phyloP scores from a whole-genome alignment of 2,888 invertebrate genomes.

The Agrotis ipsilon region DNA sequence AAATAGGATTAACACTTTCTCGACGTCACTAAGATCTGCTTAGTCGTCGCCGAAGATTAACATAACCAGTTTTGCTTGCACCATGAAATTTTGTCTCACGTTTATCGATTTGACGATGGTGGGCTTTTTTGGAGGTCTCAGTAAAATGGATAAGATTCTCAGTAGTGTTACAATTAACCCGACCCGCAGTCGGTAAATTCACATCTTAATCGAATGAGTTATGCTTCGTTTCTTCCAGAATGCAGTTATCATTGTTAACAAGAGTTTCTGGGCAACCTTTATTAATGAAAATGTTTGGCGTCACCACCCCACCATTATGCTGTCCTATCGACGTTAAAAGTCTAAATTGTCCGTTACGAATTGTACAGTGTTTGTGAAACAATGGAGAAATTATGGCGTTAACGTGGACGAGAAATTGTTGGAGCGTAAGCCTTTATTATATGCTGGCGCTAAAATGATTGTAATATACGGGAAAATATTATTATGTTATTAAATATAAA shows the following conservation, averaged over 20 bases:
- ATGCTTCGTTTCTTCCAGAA: constrained; percentile 84
- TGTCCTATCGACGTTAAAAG: constrained; percentile 66
- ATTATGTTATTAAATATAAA: constrained; percentile 19
- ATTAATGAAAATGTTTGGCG: constrained; percentile 82
- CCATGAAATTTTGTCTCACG: constrained; percentile 37
- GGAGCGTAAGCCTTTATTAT: constrained; percentile 55
- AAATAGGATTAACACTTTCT: constrained; percentile 86
- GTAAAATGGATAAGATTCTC: constrained; percentile 60
- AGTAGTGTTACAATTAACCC: constrained; percentile 74
- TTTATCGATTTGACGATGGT: neutral
- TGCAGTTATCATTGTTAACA: constrained; percentile 84
- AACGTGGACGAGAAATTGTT: constrained; percentile 53
- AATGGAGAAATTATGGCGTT: constrained; percentile 54
- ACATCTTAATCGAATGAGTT: constrained; percentile 88
- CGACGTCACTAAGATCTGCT: constrained; percentile 76
- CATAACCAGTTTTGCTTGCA: constrained; percentile 62
- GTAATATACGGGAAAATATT: constrained; percentile 17
- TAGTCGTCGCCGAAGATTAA: constrained; percentile 71
- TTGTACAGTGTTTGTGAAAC: constrained; percentile 63
- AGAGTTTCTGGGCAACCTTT: constrained; percentile 74
- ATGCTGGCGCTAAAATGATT: constrained; percentile 27
- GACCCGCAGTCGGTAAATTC: constrained; percentile 82
- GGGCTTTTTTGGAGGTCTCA: constrained; percentile 52
- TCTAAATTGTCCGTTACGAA: constrained; percentile 76
- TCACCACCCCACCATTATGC: constrained; percentile 70